These are phyloP conservation scores for Centruroides vittatus DNA, from an alignment of 1,140 invertebrate species.

Conservation along the genomic window DNA sequence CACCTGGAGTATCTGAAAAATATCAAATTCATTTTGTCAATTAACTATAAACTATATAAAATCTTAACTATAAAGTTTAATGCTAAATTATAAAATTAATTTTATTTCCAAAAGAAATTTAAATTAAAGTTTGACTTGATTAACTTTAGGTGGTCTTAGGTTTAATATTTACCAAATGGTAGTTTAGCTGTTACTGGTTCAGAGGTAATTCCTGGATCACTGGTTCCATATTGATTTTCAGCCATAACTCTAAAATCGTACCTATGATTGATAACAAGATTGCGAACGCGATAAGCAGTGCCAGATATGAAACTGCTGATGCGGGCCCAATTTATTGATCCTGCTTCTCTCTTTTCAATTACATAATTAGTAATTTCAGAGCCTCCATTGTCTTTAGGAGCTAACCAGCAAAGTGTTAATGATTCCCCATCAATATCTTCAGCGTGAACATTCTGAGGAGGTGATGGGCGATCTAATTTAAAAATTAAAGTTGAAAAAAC, in stretches of 20 bases:
- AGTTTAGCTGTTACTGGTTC: constrained; percentile 85
- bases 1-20: constrained; percentile 57
- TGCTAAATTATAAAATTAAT: no score
- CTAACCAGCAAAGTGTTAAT: constrained; percentile 76
- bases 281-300: constrained; percentile 73
- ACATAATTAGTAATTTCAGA: constrained; percentile 82
- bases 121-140: no score
- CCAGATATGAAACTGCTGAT: constrained; percentile 80
- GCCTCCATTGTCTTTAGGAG: constrained; percentile 82
- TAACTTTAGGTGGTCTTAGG: background rate
- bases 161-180: constrained; percentile 57
- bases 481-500: background rate
- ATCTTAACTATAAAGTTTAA: no score
- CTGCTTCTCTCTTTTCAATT: constrained; percentile 77
- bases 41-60: no score
- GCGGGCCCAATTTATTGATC: constrained; percentile 68
- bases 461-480: constrained; percentile 56
- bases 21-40: no score
- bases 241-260: constrained; percentile 98
- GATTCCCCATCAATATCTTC: constrained; percentile 92
- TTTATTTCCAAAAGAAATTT: no score
- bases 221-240: constrained; percentile 91
- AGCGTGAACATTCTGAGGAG: constrained; percentile 71
- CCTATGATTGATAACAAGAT: constrained; percentile 71
- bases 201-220: constrained; percentile 72